Base-by-base conservation (phyloP, 1,140 invertebrate genomes). In the Diachasma alloeum region DNA sequence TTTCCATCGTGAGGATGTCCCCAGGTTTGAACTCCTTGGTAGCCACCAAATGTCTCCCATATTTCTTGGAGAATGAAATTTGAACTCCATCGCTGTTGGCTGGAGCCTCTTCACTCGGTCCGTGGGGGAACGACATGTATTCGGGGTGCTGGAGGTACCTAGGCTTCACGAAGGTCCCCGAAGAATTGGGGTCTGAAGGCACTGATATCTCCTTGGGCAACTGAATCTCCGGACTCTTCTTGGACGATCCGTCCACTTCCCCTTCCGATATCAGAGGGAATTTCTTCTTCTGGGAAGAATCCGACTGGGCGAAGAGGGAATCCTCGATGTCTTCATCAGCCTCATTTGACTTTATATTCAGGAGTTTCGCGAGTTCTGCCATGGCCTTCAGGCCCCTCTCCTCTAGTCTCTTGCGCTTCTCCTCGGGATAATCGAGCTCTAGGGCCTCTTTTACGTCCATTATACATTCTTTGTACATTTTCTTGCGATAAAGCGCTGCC, bases 1-100 rank as follows among this genome's bases (percentile, higher is more conserved):
- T 89, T 88, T 98, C 97, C 48, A 94, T 90, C 56, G 94, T 93
- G 4, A 98, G 80, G 26, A 97, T 89, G 86, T 97, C 95, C 2
- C 96, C 97, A 22, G 94, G 92, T 79, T 90, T 88, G 73, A 95
- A 92, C 82, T 93, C 90, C 76, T 91, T 90, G 15, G 91, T 92
- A 0, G 94, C 93, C 72, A 93, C 83, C 37, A 95, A 90, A 83
- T 93, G 92, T 72, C 94, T 89, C 0, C 95, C 94, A 82, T 92
- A 92, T 78, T 92, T 91, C 80, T 91, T 80, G 10, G 85, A 91
- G 73, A 91, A 91, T 17, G 89, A 82, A 56, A 95, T 91, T 83
- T 89, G 87, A 15, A 95, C 78, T 74, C 92, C 92, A 53, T 91
- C 87, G 63, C 92, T 92, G 4, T 92, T 91, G 80, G 90, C 90